Base-by-base conservation (phyloP, 2,797 vertebrate species). In the Lycodopsis pacificus region DNA sequence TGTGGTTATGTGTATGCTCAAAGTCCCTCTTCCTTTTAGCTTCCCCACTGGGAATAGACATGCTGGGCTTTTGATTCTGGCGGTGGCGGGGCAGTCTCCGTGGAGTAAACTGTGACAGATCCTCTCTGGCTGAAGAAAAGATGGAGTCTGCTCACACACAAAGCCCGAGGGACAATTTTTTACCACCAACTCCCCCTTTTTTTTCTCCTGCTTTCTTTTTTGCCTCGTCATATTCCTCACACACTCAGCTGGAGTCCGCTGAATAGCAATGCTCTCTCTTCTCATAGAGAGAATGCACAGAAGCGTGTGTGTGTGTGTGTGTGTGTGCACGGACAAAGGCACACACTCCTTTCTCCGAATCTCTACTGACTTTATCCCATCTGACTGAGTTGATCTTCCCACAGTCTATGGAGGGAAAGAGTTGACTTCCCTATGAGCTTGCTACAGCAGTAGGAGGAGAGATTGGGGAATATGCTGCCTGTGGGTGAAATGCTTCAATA, bases 401-500 rank as follows among this genome's bases (percentile, higher is more conserved):
- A 72, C 65, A 76, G 69, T 80, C 83, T 70, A n/a, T 40, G 57
- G 76, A 74, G 77, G 57, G 65, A 66, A 65, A 67, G 66, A 73
- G 65, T 71, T 56, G 38, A 77, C 76, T 86, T 82, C 57, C 25
- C 17, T 80, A 1, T 65, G 73, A 80, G 59, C 58, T 68, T 58
- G 73, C 67, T n/a, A 8, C 48, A 57, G 73, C 61, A 76, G 48
- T 46, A 34, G 65, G 40, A 67, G 25, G 54, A 66, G 76, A 70
- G 71, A 78, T 42, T 53, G 38, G 68, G 59, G 79, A 79, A 78
- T 78, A 42, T 81, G 65, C 63, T 73, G 80, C 59, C 63, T 77
- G 42, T 84, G 77, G 70, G 74, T 80, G 64, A 73, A 73, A 81
- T 73, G 71, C 70, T 73, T 80, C 73, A 85, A 36, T 79, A 83